Evolutionary conservation across 2,113 vertebrate genomes (phyloP).

Genomic region (Thunnus thynnus): DNA sequence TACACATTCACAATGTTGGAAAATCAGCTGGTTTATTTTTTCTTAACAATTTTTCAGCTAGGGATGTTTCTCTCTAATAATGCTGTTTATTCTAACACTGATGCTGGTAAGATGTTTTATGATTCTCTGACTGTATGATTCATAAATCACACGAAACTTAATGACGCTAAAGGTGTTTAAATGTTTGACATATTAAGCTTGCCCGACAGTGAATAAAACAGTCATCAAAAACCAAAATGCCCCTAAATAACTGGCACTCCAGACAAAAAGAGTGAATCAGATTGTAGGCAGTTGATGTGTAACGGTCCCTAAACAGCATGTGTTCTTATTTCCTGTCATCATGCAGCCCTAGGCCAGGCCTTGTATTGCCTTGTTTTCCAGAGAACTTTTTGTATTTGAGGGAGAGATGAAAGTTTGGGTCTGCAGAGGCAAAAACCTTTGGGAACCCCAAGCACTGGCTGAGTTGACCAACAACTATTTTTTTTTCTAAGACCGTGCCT

Average conservation of each 20-base stretch:
- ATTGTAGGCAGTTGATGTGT: not conserved
- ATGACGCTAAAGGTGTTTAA: not conserved
- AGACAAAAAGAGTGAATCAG: not conserved
- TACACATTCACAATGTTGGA: constrained; percentile 10
- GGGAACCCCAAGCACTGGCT: not conserved
- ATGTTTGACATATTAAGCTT: not conserved
- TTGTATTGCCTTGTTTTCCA: not conserved
- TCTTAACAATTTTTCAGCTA: not conserved
- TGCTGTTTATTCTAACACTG: constrained; percentile 9
- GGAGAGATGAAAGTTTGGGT: constrained; percentile 4
- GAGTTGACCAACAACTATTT: constrained; percentile 17
- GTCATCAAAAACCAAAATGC: not conserved
- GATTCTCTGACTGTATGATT: not conserved
- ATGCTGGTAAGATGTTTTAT: too few relatives aligned
- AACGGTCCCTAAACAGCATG: constrained; percentile 9
- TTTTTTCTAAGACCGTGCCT: not conserved
- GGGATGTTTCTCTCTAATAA: not conserved
- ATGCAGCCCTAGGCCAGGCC: not conserved
- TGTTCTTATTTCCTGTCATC: constrained; percentile 29
- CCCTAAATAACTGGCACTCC: not conserved
- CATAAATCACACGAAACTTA: constrained; percentile 1
- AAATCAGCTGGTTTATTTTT: constrained; percentile 22
- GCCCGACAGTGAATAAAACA: not conserved
- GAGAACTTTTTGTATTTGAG: constrained; percentile 23
- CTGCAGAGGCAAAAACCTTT: not conserved